Evolutionary conservation across 2,888 invertebrate genomes (phyloP).

Genomic region (Tuberolachnus salignus): DNA sequence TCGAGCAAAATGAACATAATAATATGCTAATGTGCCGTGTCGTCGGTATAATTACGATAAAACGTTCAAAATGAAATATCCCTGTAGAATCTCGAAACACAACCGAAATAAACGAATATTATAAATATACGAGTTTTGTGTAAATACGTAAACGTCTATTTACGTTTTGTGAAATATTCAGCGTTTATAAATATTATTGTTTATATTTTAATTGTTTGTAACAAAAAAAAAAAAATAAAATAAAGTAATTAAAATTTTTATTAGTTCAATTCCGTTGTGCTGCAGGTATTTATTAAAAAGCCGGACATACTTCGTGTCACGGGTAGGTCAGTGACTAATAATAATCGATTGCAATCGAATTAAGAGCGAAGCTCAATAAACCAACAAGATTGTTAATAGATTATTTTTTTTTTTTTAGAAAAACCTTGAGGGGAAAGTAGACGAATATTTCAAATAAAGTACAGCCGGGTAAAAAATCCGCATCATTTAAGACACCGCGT

Average conservation of each 20-base stretch:
- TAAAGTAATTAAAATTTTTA: too few relatives aligned
- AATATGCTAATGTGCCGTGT: slow-evolving; percentile 12
- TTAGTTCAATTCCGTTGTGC: slow-evolving; percentile 3
- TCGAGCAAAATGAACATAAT: background rate
- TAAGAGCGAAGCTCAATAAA: too few relatives aligned
- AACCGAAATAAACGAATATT: background rate
- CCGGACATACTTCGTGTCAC: too few relatives aligned
- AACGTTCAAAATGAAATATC: slow-evolving; percentile 12
- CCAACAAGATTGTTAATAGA: too few relatives aligned
- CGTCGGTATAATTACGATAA: background rate
- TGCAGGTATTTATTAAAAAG: background rate
- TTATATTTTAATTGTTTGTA: slow-evolving; percentile 22
- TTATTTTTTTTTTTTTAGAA: too few relatives aligned
- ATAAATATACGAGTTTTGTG: background rate
- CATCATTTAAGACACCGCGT: too few relatives aligned
- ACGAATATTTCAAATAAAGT: too few relatives aligned
- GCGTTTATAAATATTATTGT: slow-evolving; percentile 16
- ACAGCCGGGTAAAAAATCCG: too few relatives aligned
- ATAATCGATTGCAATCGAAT: too few relatives aligned
- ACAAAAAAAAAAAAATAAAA: too few relatives aligned
- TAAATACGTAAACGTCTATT: background rate
- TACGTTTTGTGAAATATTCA: slow-evolving; percentile 28
- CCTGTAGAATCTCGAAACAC: background rate
- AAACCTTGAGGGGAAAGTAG: too few relatives aligned
- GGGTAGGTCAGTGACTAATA: too few relatives aligned